Conservation (phyloP, 1,140 invertebrate genomes). For the Brachionus angularis region DNA sequence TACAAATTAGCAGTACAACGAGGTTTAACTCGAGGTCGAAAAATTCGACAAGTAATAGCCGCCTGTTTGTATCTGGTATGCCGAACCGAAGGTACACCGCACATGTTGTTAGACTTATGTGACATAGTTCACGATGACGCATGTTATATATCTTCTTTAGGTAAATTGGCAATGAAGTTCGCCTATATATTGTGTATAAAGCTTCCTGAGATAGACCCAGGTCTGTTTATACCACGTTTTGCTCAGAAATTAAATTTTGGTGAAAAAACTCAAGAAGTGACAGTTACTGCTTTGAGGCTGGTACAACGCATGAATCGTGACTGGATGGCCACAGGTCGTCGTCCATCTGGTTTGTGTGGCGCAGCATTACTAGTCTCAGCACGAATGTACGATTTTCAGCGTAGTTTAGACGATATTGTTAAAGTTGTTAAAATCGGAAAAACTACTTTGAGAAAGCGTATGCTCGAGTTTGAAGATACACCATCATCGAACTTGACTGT, state of each 20-base stretch:
- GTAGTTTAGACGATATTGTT: constrained; percentile 81
- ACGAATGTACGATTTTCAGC: constrained; percentile 81
- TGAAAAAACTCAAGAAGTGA: constrained; percentile 83
- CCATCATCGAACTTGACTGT: constrained; percentile 81
- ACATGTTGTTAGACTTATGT: constrained; percentile 94
- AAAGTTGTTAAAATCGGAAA: constrained; percentile 80
- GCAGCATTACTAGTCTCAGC: constrained; percentile 89
- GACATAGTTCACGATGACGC: constrained; percentile 70
- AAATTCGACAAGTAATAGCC: constrained; percentile 83
- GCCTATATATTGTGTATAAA: constrained; percentile 83
- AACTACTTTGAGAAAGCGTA: constrained; percentile 53
- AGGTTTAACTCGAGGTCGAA: constrained; percentile 78
- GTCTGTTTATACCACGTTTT: constrained; percentile 86
- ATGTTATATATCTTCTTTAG: constrained; percentile 23
- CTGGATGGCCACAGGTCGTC: constrained; percentile 87
- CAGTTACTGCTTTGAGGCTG: constrained; percentile 84
- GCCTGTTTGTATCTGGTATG: constrained; percentile 97
- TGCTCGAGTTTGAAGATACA: constrained; percentile 92
- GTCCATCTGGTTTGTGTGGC: constrained; percentile 91
- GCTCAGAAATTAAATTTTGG: constrained; percentile 88
- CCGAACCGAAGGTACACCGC: constrained; percentile 82
- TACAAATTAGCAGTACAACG: constrained; percentile 85
- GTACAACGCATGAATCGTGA: constrained; percentile 96
- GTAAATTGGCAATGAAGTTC: constrained; percentile 64
- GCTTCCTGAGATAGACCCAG: constrained; percentile 85